Evolutionary conservation across 1,140 invertebrate genomes (phyloP).

Genomic region (Euwallacea similis): DNA sequence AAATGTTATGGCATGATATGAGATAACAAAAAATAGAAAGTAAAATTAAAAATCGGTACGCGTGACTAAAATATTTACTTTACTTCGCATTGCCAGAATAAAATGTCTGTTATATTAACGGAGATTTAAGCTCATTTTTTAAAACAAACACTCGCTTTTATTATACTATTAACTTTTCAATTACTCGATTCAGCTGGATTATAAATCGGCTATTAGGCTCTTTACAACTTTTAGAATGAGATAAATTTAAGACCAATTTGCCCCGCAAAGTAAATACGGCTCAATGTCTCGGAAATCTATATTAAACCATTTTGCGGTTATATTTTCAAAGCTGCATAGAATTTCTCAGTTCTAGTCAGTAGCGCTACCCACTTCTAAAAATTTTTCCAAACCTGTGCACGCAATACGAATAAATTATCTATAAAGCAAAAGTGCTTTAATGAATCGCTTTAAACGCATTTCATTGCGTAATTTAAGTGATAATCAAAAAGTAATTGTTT

Average conservation of each 20-base stretch:
- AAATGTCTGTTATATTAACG: not conserved
- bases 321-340: no score
- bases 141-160: not conserved
- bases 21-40: no score
- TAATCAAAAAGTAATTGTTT: not conserved
- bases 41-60: no score
- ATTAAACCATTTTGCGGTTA: not conserved
- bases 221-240: no score
- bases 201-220: no score
- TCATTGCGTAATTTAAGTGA: not conserved
- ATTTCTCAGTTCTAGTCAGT: no score
- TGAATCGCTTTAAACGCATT: not conserved
- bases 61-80: not conserved
- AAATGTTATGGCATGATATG: no score
- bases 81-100: not conserved
- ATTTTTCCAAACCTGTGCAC: no score
- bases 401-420: no score
- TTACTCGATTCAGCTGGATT: no score
- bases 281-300: constrained; percentile 4
- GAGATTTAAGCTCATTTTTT: not conserved
- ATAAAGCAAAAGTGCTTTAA: not conserved
- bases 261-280: not conserved
- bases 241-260: no score
- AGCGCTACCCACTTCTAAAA: no score
- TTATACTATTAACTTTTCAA: not conserved